Base-by-base conservation (phyloP, 2,797 vertebrate genomes). In the Morelia viridis region DNA sequence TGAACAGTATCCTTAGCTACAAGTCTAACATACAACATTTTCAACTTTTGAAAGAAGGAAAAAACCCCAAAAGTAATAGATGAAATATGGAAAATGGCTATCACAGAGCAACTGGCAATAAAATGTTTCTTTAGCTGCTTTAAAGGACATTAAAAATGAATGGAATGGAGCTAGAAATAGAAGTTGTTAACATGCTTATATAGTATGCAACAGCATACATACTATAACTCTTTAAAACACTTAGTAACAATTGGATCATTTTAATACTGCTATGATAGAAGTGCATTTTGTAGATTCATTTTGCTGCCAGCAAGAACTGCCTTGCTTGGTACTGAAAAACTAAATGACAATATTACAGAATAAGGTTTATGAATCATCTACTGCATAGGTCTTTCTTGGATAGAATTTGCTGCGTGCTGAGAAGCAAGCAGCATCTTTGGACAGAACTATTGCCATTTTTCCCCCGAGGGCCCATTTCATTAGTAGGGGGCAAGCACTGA, bases 71-170 rank as follows among this genome's bases (percentile, higher is more conserved):
- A 35, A 1, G 5, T 35, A 91, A 94, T 31, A 91, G 95, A 89
- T 92, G 92, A 92, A 93, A 95, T 80, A 90, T 0, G 92, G 85
- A 89, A 93, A 65, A 46, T 56, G 92, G 22, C 28, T 80, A 93
- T 31, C 56, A 86, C 1, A 2, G 85, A 93, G 91, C 92, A 94
- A 96, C 46, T 64, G 35, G 57, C 91, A 89, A 93, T 92, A 50
- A 91, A 92, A 28, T 41, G 13, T 90, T 76, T 80, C 62, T 92
- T 95, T 41, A 90, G 95, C 89, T 94, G 83, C 61, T 95, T 94
- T 89, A 94, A 95, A 96, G 94, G 1, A 89, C 92, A 94, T 94
- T 95, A 95, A 96, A 97, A 95, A 93, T 61, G 10, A 94, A 13
- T 56, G 71, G 10, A 94, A 15, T 56, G 71, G 41, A 95, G 19